Evolutionary conservation across 2,888 invertebrate species (phyloP), one percentile per base, ranked within the genome.

Genomic region (Encarsia formosa): DNA sequence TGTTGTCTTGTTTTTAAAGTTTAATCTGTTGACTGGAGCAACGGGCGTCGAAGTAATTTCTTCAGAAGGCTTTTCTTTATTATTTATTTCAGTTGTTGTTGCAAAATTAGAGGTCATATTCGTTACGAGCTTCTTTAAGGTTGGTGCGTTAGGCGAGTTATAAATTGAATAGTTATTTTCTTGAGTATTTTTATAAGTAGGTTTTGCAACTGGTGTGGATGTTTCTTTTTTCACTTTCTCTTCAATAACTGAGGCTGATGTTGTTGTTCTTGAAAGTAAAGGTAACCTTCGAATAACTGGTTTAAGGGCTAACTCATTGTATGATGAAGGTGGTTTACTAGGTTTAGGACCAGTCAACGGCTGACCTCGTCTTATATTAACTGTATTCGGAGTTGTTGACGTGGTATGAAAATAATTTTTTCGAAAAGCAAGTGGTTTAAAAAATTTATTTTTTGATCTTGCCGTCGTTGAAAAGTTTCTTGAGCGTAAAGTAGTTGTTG

Each of bases 301-400:
- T 46, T 68, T 73, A 0, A 71, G 67, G 2, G 68, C 70, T n/a
- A 69, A 37, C 0, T 73, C 72, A 44, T 69, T 73, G 49, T 71
- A 73, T 3, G 64, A 62, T 49, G 64, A 70, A 5, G 58, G 60
- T 2, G 68, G 68, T 49, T 71, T 73, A 0, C 66, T 67, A 15
- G 71, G 71, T 48, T 71, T 71, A 0, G 71, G 71, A 49, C 72
- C 69, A 1, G 60, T 23, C 4, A 71, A 52, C 2, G 65, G 54
- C 15, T 62, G 11, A 24, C 71, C 60, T 0, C 68, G 64, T 55
- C 69, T 69, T 23, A 73, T 73, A 3, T 66, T 48, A 1, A 74
- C 71, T 3, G 73, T 65, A 52, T 66, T 63, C 5, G 70, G 68
- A 0, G 70, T 68, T 4, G 73, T 69, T 2, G 73, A 65, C 5